These are phyloP conservation scores for Brachymystax lenok DNA, from an alignment of 2,797 vertebrate species.

Conservation along the genomic window DNA sequence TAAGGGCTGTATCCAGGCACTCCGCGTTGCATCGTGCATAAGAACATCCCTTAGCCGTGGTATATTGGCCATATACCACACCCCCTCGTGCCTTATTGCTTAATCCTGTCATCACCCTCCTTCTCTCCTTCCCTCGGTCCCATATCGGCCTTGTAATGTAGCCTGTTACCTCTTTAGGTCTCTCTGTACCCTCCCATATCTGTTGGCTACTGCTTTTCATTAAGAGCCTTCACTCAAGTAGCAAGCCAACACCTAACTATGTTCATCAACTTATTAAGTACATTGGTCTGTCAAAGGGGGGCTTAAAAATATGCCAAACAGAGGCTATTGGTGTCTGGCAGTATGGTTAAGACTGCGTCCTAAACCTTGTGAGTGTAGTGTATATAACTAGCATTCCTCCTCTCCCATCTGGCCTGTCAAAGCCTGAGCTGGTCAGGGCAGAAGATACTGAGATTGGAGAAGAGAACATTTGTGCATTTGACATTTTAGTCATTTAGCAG, in stretches of 20 bases:
- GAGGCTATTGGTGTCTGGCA: slow-evolving; percentile 43
- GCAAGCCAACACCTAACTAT: neutral
- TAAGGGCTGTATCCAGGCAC: too few relatives aligned
- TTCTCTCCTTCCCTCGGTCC: neutral
- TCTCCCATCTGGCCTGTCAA: slow-evolving; percentile 54
- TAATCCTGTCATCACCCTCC: neutral
- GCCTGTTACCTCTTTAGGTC: neutral
- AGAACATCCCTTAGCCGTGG: too few relatives aligned
- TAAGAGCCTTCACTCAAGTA: neutral
- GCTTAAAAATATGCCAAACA: neutral
- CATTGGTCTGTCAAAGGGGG: neutral
- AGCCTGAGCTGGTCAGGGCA: slow-evolving; percentile 16
- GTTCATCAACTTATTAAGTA: neutral
- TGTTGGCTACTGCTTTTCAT: neutral
- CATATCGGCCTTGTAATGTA: neutral
- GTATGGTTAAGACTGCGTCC: slow-evolving; percentile 46
- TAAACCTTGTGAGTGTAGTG: neutral
- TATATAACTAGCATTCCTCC: neutral
- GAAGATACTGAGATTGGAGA: neutral
- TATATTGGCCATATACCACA: too few relatives aligned
- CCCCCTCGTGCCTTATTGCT: too few relatives aligned
- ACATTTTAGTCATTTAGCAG: too few relatives aligned
- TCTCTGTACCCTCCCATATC: neutral
- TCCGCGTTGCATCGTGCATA: too few relatives aligned
- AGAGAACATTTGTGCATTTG: neutral